Evolutionary conservation across 2,797 vertebrate species (phyloP).

Genomic region (Bufotes viridis): DNA sequence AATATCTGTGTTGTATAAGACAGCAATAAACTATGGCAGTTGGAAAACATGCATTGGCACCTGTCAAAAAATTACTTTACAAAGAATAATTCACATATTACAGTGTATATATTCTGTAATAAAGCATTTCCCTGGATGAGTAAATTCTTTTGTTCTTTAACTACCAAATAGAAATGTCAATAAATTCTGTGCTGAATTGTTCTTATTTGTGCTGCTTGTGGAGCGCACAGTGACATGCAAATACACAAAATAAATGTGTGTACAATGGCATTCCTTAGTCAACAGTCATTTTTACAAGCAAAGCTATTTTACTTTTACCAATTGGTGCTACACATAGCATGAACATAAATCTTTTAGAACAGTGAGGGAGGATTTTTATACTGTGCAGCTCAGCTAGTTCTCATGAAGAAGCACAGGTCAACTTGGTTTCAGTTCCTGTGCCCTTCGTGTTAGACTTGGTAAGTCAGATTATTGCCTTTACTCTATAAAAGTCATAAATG

Average conservation of each 20-base stretch:
- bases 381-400: background rate
- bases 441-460: background rate
- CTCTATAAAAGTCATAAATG: background rate
- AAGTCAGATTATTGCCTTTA: background rate
- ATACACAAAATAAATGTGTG: constrained; percentile 1
- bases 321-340: constrained; percentile 2
- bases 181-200: constrained; percentile 6
- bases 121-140: background rate
- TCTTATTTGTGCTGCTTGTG: constrained; percentile 4
- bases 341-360: constrained; percentile 16
- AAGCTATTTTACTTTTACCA: constrained; percentile 12
- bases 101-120: background rate
- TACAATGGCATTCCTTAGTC: constrained; percentile 9
- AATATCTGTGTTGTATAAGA: too few species aligned
- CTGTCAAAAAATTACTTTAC: too few species aligned
- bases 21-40: too few species aligned
- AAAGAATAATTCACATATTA: background rate
- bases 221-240: constrained; percentile 5
- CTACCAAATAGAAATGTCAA: background rate
- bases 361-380: background rate
- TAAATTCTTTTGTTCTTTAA: background rate
- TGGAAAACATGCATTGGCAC: too few species aligned
- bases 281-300: constrained; percentile 32
- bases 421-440: background rate
- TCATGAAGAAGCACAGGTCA: background rate